Percentiles rank a stretch among this genome's conserved stretches.
Evolutionary conservation across 1,140 invertebrate genomes (phyloP).

Genomic region (Latrodectus geometricus): DNA sequence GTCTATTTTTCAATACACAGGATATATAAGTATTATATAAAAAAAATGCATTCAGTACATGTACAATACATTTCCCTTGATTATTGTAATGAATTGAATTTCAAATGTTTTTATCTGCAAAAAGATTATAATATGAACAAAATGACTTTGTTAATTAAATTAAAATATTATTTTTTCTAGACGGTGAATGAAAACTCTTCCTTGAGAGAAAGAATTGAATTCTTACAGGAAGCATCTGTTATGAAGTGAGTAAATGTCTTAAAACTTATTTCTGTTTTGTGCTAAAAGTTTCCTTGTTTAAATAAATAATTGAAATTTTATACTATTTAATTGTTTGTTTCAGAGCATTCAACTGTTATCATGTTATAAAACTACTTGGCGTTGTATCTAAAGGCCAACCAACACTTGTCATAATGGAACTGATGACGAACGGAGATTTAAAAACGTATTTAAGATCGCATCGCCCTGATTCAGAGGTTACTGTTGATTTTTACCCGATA

Average conservation of each 20-base stretch:
- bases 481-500: background rate
- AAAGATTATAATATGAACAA: too few species aligned
- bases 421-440: constrained; percentile 95
- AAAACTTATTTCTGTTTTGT: too few species aligned
- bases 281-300: too few species aligned
- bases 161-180: constrained; percentile 63
- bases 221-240: constrained; percentile 93
- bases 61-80: too few species aligned
- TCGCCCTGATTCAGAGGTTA: constrained; percentile 77
- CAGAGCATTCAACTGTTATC: constrained; percentile 88
- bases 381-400: constrained; percentile 94
- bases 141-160: too few species aligned
- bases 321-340: constrained; percentile 11
- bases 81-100: too few species aligned
- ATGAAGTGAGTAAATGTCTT: constrained; percentile 81
- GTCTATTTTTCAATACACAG: too few species aligned
- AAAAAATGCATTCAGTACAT: too few species aligned
- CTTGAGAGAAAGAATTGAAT: constrained; percentile 86
- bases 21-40: too few species aligned
- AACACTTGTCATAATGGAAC: constrained; percentile 95
- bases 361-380: constrained; percentile 93
- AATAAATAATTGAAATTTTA: background rate
- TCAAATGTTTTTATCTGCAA: too few species aligned
- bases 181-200: constrained; percentile 93
- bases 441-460: constrained; percentile 90